phyloP scores from a whole-genome alignment of 1,140 invertebrate genomes.

The Brachystomella parvula region DNA sequence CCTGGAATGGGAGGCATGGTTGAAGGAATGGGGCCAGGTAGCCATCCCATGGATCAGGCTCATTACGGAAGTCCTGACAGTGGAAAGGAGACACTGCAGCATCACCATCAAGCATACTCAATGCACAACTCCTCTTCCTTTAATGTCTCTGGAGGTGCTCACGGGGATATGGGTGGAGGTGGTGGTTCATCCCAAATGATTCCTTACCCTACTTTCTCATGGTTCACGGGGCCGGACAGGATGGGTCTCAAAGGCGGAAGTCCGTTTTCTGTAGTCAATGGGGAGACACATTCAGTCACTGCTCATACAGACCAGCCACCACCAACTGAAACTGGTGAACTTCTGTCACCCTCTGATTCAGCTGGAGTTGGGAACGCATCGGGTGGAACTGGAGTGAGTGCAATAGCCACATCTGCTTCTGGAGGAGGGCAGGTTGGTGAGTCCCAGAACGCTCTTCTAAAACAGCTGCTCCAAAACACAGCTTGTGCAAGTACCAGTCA shows the following conservation, averaged over 20 bases:
- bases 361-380: not conserved
- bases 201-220: constrained; percentile 47
- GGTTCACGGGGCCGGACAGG: constrained; percentile 51
- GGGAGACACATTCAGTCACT: not conserved
- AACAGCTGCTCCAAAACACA: constrained; percentile 80
- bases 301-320: constrained; percentile 12
- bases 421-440: constrained; percentile 52
- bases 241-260: constrained; percentile 61
- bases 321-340: not conserved
- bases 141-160: constrained; percentile 48
- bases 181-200: constrained; percentile 47
- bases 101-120: constrained; percentile 7
- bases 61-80: not conserved
- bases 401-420: not conserved
- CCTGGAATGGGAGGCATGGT: constrained; percentile 38
- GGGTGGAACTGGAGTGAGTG: not conserved
- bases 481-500: constrained; percentile 53
- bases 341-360: not conserved
- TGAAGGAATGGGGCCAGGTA: not conserved
- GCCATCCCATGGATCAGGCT: constrained; percentile 13
- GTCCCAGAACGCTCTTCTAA: constrained; percentile 79
- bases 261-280: constrained; percentile 48
- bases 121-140: constrained; percentile 3
- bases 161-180: constrained; percentile 44
- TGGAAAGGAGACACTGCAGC: constrained; percentile 17